These are phyloP conservation scores for Drosophila persimilis DNA, from an alignment of 1,140 invertebrate species.

Conservation along the genomic window DNA sequence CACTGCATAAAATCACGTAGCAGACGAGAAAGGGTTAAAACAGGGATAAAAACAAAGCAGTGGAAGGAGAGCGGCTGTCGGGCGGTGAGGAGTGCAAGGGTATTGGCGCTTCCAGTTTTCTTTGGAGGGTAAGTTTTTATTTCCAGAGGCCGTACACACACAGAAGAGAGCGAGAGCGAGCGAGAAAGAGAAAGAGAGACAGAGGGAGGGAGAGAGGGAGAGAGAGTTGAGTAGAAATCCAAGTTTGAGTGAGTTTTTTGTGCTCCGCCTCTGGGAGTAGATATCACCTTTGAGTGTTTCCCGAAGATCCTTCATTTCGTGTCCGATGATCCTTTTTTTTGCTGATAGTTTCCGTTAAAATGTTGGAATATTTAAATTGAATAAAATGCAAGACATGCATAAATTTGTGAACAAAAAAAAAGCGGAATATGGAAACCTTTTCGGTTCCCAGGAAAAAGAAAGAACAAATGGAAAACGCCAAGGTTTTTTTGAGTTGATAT, in stretches of 20 bases:
- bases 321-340: constrained; percentile 25
- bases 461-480: neutral
- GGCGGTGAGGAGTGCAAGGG: constrained; percentile 24
- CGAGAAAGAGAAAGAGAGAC: neutral
- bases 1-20: constrained; percentile 64
- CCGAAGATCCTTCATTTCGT: constrained; percentile 36
- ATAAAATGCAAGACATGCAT: constrained; percentile 20
- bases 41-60: constrained; percentile 26
- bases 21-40: constrained; percentile 68
- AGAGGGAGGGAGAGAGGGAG: neutral
- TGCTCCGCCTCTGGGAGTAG: constrained; percentile 54
- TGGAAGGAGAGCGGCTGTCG: constrained; percentile 9
- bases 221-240: neutral
- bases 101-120: constrained; percentile 48
- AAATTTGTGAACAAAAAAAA: constrained; percentile 24
- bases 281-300: constrained; percentile 17
- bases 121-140: constrained; percentile 63
- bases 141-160: neutral
- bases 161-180: neutral
- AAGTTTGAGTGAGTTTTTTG: constrained; percentile 43
- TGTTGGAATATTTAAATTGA: constrained; percentile 38
- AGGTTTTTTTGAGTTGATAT: constrained; percentile 65
- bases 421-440: constrained; percentile 2
- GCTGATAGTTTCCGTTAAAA: constrained; percentile 60
- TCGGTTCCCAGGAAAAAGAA: neutral